Evolutionary conservation across 1,140 invertebrate species (phyloP).

Genomic region (Drosophila nannoptera): DNA sequence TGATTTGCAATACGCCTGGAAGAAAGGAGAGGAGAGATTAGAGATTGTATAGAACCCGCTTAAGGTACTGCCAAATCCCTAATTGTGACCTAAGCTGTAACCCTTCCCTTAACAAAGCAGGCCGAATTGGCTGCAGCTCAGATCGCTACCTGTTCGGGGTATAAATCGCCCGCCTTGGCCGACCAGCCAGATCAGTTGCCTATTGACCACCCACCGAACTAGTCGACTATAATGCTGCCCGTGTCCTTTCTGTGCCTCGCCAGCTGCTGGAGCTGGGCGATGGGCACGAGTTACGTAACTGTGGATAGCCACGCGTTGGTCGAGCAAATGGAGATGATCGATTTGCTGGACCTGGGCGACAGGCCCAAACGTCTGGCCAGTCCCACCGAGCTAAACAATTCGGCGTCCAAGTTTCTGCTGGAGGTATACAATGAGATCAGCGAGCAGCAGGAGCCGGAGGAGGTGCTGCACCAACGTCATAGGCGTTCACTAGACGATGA

Average conservation of each 20-base stretch:
- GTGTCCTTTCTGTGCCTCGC: constrained; percentile 6
- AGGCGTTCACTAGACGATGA: constrained; percentile 64
- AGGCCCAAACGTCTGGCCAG: constrained; percentile 37
- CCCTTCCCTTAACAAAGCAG: too few relatives aligned
- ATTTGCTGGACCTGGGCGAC: constrained; percentile 59
- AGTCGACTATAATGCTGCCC: constrained; percentile 17
- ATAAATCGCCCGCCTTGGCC: constrained; percentile 24
- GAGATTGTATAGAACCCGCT: background rate
- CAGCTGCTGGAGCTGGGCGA: background rate
- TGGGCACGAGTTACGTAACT: constrained; percentile 36
- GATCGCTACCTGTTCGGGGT: constrained; percentile 39
- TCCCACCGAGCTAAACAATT: constrained; percentile 48
- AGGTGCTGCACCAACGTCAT: constrained; percentile 55
- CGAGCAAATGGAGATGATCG: constrained; percentile 67
- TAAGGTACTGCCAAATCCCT: background rate
- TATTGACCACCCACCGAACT: background rate
- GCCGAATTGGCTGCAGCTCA: too few relatives aligned
- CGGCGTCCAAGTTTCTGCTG: constrained; percentile 71
- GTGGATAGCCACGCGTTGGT: constrained; percentile 21
- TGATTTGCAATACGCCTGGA: constrained; percentile 95
- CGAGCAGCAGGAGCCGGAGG: constrained; percentile 60
- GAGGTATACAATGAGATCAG: constrained; percentile 74
- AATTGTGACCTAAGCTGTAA: background rate
- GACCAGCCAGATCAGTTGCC: constrained; percentile 16
- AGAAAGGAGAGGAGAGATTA: constrained; percentile 45